Base-by-base conservation (phyloP, 1,140 invertebrate genomes). In the Venturia canescens region DNA sequence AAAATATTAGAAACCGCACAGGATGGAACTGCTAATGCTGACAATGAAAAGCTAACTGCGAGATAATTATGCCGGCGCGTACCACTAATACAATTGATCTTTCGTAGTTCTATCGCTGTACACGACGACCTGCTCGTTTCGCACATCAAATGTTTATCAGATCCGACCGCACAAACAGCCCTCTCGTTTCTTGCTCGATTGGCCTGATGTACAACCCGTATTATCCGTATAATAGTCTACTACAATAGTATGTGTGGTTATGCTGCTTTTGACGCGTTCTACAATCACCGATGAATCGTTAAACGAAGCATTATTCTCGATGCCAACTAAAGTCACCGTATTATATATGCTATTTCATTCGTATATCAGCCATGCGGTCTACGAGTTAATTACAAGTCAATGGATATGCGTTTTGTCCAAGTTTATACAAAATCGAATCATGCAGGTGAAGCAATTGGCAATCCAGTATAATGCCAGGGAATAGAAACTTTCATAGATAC, bases 231-330 rank as follows among this genome's bases (percentile, higher is more conserved):
- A 53, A 74, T 74, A 53, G 53, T 74, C 9, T 29, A 48, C 71
- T 53, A 23, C 71, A 7, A 27, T 44, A 13, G 26, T 18, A 15
- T 76, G 53, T 76, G 72, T 34, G 72, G 34, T 15, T 23, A 34
- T 76, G 53, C 72, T 76, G 53, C 72, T 60, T 23, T 76, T 76
- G 72, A 76, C 38, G 72, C 34, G 16, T 29, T 23, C 27, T 57
- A 34, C 72, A 76, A 76, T 76, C 72, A 23, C 7, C 53, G 29
- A 53, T 76, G 29, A 76, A 76, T 76, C 72, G 53, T 76, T 60
- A 76, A 60, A 76, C 72, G 72, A 76, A 60, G 72, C 72, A 76
- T 76, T 60, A 60, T 27, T 63, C 60, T 63, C 21, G 23, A 57
- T 29, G 26, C 71, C 71, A 29, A 26, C 23, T 57, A 74, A 57